phyloP scores from a whole-genome alignment of 2,113 vertebrate genomes.

The Campylomormyrus tamandua region DNA sequence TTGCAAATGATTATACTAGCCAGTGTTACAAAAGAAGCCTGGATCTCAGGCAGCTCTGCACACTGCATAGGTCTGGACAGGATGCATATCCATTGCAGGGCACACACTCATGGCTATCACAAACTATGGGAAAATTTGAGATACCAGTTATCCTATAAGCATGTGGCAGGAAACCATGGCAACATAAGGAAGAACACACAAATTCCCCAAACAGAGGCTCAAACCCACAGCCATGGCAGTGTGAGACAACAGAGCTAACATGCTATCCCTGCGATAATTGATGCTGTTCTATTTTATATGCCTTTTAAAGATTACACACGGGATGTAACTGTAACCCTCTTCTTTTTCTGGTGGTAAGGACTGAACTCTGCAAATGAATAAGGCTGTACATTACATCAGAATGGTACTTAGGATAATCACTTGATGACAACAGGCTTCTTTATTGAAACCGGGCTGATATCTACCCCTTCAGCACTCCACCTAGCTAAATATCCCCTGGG shows the following conservation, averaged over 20 bases:
- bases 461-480: background rate
- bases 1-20: background rate
- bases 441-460: background rate
- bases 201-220: background rate
- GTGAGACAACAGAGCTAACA: background rate
- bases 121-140: background rate
- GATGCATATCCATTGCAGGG: background rate
- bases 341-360: background rate
- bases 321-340: background rate
- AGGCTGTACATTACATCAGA: background rate
- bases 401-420: background rate
- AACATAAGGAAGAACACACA: background rate
- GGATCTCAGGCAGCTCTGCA: background rate
- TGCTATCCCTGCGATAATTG: background rate
- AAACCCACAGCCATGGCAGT: background rate
- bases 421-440: background rate
- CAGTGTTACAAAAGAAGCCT: background rate
- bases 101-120: background rate
- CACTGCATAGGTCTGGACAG: background rate
- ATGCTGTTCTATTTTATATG: background rate
- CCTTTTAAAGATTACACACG: background rate
- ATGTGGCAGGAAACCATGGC: background rate
- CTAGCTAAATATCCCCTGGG: background rate
- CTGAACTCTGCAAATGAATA: background rate
- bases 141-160: background rate